These are phyloP conservation scores for Leucophora obtusa DNA, from an alignment of 2,888 invertebrate genomes.

Conservation along the genomic window DNA sequence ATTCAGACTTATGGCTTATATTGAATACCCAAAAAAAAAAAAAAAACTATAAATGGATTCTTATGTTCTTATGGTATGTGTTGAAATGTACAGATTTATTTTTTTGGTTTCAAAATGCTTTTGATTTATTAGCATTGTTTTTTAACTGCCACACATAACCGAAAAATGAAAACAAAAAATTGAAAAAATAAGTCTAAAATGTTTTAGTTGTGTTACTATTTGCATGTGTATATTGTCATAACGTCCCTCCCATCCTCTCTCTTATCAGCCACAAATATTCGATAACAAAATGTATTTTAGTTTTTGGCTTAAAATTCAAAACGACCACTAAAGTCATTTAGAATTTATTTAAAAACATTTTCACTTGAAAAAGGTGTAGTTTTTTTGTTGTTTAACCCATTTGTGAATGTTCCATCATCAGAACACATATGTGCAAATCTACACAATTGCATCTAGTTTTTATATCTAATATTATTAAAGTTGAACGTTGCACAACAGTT, in stretches of 20 bases:
- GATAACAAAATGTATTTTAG: constrained; percentile 12
- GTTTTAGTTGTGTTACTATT: not conserved
- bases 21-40: not conserved
- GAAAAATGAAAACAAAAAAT: not conserved
- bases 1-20: constrained; percentile 9
- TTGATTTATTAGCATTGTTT: constrained; percentile 58
- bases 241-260: not conserved
- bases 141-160: constrained; percentile 23
- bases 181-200: not conserved
- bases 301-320: constrained; percentile 14
- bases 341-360: not conserved
- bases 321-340: constrained; percentile 1
- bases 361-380: not conserved
- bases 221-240: constrained; percentile 12
- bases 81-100: constrained; percentile 46
- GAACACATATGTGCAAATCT: not conserved
- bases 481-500: too few species aligned
- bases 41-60: constrained; percentile 26
- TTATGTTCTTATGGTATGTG: constrained; percentile 19
- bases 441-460: too few species aligned
- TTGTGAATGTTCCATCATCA: not conserved
- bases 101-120: constrained; percentile 32
- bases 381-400: not conserved
- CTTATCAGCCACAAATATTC: not conserved
- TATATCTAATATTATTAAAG: too few species aligned